Conservation (phyloP, 2,888 invertebrate species). For the Drosophila histrio region DNA sequence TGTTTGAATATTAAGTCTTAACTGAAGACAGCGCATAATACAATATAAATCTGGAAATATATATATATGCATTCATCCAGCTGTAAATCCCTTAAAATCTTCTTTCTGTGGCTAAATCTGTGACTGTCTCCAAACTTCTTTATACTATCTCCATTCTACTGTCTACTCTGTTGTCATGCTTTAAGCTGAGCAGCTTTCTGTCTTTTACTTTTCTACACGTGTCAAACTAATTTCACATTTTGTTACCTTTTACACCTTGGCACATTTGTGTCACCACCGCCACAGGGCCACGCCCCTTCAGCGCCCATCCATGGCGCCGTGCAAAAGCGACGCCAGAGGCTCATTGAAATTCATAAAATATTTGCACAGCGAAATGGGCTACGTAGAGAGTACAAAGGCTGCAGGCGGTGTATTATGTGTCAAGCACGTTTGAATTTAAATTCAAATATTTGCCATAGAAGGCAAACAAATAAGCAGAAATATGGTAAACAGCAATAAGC, state of each 20-base stretch:
- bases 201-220: slow-evolving; percentile 62
- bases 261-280: slow-evolving; percentile 63
- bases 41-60: slow-evolving; percentile 17
- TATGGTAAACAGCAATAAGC: slow-evolving; percentile 79
- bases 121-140: neutral
- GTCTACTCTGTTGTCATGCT: slow-evolving; percentile 30
- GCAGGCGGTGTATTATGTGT: slow-evolving; percentile 73
- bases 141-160: neutral
- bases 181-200: slow-evolving; percentile 45
- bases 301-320: neutral
- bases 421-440: slow-evolving; percentile 80
- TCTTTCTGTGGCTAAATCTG: slow-evolving; percentile 12
- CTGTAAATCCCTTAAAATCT: slow-evolving; percentile 32
- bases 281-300: neutral
- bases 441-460: slow-evolving; percentile 76
- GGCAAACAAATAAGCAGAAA: slow-evolving; percentile 77
- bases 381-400: slow-evolving; percentile 49
- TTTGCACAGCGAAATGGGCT: slow-evolving; percentile 76
- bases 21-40: neutral
- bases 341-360: slow-evolving; percentile 77
- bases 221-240: slow-evolving; percentile 78
- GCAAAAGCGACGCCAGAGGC: slow-evolving; percentile 46
- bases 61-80: neutral
- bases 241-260: slow-evolving; percentile 71
- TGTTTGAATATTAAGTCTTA: neutral